Base-by-base conservation (phyloP, 1,140 invertebrate genomes). In the Sycophaga agraensis region DNA sequence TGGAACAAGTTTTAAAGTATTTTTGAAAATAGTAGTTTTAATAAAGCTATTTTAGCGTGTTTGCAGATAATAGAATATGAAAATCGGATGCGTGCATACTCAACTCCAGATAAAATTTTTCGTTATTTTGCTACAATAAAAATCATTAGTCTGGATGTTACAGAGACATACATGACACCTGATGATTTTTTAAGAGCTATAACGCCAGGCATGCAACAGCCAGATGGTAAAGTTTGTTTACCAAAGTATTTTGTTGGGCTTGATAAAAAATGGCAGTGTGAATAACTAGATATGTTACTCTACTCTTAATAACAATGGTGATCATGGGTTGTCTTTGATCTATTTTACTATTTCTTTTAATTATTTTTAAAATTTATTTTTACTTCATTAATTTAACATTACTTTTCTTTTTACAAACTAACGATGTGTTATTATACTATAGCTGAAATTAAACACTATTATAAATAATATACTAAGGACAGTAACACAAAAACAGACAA, bases 101-200 rank as follows among this genome's bases (percentile, higher is more conserved):
- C 96, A 12, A 97, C 95, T 31, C 96, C 97, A 46, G 97, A 99
- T 82, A 99, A 99, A 86, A 96, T 99, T 76, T 99, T 99, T 84
- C 89, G 97, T 50, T 99, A 99, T 83, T 99, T 99, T 88, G 96
- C 97, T n/a, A 98, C 96, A 37, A 85, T 98, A 65, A 93, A 94
- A 84, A 81, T 98, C 34, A 84, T 87, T 65, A 85, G 84, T 70
- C 79, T 85, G 59, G 85, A 88, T 48, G 85, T 84, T 72, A 88
- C 86, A 63, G 93, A 97, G 77, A 87, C 97, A 68, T 97, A 89
- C 71, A 99, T 99, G 97, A 99, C 96, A 51, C 96, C 97, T 40
- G 92, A 96, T 84, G 97, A 99, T 85, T 98, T 99, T 84, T 85
- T 98, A 50, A 85, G 96, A 73, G 94, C 96, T 42, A 93, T 99